A percentile compares a stretch with the other conserved stretches of the same genome.
Conservation (phyloP, 2,113 vertebrate species). For the Eretmodus cyanostictus region DNA sequence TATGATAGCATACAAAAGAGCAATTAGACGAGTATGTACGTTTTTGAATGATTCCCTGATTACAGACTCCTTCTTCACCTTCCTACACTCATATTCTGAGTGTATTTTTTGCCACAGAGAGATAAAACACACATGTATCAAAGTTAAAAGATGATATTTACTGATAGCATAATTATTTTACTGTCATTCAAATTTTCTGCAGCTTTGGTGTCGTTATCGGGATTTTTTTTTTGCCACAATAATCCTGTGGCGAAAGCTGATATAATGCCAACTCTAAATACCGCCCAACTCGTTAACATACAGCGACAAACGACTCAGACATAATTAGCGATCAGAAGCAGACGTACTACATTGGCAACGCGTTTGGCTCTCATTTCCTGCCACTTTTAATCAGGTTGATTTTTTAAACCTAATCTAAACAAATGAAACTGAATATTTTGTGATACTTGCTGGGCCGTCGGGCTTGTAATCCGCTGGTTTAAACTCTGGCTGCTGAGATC, state of each 20-base stretch:
- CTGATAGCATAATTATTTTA: neutral
- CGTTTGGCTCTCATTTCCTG: neutral
- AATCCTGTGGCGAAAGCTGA: neutral
- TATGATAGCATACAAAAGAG: neutral
- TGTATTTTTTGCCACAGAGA: neutral
- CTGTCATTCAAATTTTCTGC: neutral
- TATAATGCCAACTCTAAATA: neutral
- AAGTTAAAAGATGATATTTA: neutral
- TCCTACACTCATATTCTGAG: neutral
- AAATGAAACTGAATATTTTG: neutral
- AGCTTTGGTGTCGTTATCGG: neutral
- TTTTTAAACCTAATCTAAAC: neutral
- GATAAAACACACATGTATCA: neutral
- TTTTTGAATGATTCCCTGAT: neutral
- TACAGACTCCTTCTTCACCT: rapidly evolving
- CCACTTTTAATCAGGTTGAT: neutral
- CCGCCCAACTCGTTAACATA: neutral
- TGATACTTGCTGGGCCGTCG: neutral
- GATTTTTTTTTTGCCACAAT: neutral
- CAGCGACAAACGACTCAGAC: neutral
- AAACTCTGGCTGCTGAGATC: neutral
- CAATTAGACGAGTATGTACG: rapidly evolving
- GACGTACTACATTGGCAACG: rapidly evolving
- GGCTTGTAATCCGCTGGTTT: rapidly evolving
- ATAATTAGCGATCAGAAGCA: neutral